Evolutionary conservation across 1,140 invertebrate species (phyloP), one percentile per base, ranked within the genome.

Genomic region (Caerostris extrusa): DNA sequence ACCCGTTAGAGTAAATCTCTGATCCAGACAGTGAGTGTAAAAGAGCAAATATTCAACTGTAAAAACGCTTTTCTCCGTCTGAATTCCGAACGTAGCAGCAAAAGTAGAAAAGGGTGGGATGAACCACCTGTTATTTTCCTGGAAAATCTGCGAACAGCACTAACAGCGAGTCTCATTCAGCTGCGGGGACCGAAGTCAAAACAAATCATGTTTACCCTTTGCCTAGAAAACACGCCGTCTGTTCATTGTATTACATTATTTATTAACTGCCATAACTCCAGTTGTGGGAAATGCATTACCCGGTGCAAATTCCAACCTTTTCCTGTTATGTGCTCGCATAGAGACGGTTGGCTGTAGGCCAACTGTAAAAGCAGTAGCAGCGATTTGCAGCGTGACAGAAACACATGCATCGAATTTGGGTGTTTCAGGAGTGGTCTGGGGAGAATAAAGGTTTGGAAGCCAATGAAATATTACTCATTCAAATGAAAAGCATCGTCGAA

Each of bases 141-240:
- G 7, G 56, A 19, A 83, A 57, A 58, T 58, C 56, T 56, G 82
- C 7, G 53, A 56, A 53, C 55, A 12, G 12, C n/a, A 55, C 7
- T 83, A 50, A 56, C 17, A 17, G 5, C 14, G 10, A 56, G 7
- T 17, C 14, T 17, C 61, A 17, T 17, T 64, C 61, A 17, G 14
- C n/a, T 12, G 17, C 19, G 50, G 12, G 60, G 53, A 17, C 34
- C 53, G n/a, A 14, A 14, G 14, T 14, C 7, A 55, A 89, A 89
- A 89, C 64, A 89, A 89, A 89, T 89, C 87, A 89, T 89, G 87
- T 89, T 89, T 89, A 89, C 64, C 57, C 60, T 67, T 17, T 55
- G 53, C 14, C 17, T 64, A 71, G 83, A 57, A 86, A 86, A 86
- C 57, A 86, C 12, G n/a, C 7, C 8, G 83, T 34, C n/a, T 61